Conservation (phyloP, 2,797 vertebrate genomes). For the Enteromius trimaculatus region DNA sequence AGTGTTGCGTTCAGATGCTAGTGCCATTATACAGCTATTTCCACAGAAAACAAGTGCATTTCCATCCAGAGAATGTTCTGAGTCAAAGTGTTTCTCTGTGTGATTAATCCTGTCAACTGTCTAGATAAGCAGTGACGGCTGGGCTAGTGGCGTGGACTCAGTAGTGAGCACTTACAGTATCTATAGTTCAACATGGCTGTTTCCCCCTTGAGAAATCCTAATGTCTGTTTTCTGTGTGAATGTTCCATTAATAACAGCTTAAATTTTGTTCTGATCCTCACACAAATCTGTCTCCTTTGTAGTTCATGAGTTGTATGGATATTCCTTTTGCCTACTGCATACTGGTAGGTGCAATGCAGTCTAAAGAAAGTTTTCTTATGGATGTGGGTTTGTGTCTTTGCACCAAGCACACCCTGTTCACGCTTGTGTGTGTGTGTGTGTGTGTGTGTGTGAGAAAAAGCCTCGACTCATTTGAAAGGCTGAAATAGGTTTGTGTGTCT, state of each 20-base stretch:
- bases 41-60: too few relatives aligned
- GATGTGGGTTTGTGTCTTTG: constrained; percentile 1
- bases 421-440: neutral
- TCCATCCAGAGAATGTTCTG: neutral
- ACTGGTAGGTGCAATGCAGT: constrained; percentile 21
- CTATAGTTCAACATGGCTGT: constrained; percentile 5
- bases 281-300: neutral
- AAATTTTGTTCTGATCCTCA: neutral
- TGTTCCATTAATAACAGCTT: neutral
- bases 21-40: neutral
- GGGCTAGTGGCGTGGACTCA: neutral
- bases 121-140: neutral
- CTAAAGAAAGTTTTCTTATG: constrained; percentile 3
- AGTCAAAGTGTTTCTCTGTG: neutral
- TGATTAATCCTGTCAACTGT: neutral
- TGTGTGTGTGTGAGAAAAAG: constrained; percentile 2
- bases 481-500: constrained; percentile 46
- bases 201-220: neutral
- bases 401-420: neutral
- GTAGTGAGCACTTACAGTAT: neutral
- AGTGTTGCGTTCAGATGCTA: neutral
- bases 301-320: neutral
- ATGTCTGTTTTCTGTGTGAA: neutral
- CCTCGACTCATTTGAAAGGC: constrained; percentile 35
- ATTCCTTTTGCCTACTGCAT: constrained; percentile 3